Percentiles rank a stretch among this genome's conserved stretches.
phyloP scores from a whole-genome alignment of 2,888 invertebrate species.

The Vanessa cardui region DNA sequence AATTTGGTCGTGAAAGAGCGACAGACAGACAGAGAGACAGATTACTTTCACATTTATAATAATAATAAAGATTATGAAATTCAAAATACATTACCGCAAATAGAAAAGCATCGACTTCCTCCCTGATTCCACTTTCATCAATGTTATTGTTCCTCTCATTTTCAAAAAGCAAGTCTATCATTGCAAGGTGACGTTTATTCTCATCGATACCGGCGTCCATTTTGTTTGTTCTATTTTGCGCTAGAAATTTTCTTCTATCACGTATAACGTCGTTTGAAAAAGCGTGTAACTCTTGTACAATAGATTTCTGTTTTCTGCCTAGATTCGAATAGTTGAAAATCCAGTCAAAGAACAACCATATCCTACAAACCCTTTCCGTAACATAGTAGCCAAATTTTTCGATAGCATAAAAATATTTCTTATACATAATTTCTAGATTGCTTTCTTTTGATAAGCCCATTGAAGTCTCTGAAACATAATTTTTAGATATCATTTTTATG shows the following conservation, averaged over 20 bases:
- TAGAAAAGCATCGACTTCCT: constrained; percentile 25
- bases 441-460: constrained; percentile 7
- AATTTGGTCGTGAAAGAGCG: too few relatives aligned
- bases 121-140: constrained; percentile 19
- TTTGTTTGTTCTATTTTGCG: not conserved
- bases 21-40: too few relatives aligned
- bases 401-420: constrained; percentile 17
- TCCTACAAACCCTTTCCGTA: constrained; percentile 12
- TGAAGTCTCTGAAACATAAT: constrained; percentile 12
- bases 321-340: constrained; percentile 5
- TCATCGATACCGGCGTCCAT: too few relatives aligned
- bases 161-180: constrained; percentile 23
- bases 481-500: not conserved
- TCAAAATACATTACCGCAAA: constrained; percentile 17
- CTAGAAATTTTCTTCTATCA: not conserved
- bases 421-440: not conserved
- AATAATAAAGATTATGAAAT: not conserved
- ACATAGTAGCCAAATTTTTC: constrained; percentile 1
- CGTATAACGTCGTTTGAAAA: constrained; percentile 13
- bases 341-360: constrained; percentile 22
- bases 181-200: not conserved
- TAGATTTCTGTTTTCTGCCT: constrained; percentile 9
- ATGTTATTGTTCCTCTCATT: constrained; percentile 18
- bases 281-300: constrained; percentile 9
- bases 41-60: too few relatives aligned